phyloP scores from a whole-genome alignment of 2,888 invertebrate species.

The Cephus pygmeus region DNA sequence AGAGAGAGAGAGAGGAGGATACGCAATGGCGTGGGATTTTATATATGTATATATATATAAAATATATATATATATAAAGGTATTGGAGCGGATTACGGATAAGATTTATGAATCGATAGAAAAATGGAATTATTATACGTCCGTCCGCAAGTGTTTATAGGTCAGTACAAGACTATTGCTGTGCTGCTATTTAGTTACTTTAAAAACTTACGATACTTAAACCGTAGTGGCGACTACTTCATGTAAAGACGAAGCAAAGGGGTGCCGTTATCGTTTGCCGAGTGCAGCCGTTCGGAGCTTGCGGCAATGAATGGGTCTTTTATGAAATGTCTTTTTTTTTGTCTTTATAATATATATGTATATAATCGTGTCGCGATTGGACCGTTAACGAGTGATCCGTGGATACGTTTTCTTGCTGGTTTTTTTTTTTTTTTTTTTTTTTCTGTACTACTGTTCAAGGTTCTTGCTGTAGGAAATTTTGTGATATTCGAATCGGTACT shows the following conservation, averaged over 20 bases:
- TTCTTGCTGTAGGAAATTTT: background rate
- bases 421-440: too few species aligned
- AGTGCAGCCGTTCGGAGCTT: background rate
- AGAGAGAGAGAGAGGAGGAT: background rate
- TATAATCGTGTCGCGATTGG: background rate
- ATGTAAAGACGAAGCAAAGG: constrained; percentile 28
- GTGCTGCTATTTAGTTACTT: constrained; percentile 61
- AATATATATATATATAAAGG: constrained; percentile 13
- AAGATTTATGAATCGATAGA: background rate
- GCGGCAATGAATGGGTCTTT: background rate
- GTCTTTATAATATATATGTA: too few species aligned
- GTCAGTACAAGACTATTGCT: constrained; percentile 66
- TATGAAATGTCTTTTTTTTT: background rate
- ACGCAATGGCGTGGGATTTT: constrained; percentile 22
- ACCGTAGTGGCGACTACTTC: constrained; percentile 26
- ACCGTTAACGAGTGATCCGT: too few species aligned
- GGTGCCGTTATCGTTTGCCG: background rate
- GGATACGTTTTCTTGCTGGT: too few species aligned
- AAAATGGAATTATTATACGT: constrained; percentile 46
- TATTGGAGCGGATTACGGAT: constrained; percentile 19
- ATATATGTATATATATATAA: constrained; percentile 21
- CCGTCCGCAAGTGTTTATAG: constrained; percentile 66
- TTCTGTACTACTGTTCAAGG: too few species aligned
- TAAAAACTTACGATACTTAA: constrained; percentile 42
- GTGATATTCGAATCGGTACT: background rate